phyloP scores from a whole-genome alignment of 2,888 invertebrate genomes.

The Caenorhabditis sinica region DNA sequence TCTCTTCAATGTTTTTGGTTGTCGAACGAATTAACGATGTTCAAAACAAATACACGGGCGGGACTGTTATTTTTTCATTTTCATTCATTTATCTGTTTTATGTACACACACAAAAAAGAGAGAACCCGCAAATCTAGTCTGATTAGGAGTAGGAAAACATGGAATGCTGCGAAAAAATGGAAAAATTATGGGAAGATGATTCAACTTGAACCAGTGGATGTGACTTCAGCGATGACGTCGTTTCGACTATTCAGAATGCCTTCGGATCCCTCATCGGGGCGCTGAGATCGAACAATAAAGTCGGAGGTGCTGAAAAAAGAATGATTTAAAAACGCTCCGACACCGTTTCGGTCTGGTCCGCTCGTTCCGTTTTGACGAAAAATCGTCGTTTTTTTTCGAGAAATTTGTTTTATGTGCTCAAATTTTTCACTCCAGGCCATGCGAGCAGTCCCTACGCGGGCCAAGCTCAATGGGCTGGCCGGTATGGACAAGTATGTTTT shows the following conservation, averaged over 20 bases:
- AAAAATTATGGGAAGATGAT: background rate
- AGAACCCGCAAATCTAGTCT: slow-evolving; percentile 31
- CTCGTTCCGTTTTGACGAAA: no score
- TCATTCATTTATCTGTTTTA: slow-evolving; percentile 22
- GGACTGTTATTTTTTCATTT: slow-evolving; percentile 2
- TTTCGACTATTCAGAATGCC: slow-evolving; percentile 63
- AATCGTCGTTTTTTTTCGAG: no score
- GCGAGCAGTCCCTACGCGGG: no score
- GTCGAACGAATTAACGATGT: slow-evolving; percentile 40
- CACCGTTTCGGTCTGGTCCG: no score
- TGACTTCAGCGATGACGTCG: slow-evolving; percentile 58
- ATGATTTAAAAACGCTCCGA: no score
- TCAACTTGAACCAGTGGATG: background rate
- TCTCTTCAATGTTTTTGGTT: slow-evolving; percentile 19
- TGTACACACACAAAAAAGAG: slow-evolving; percentile 6
- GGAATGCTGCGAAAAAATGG: background rate
- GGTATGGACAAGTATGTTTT: no score
- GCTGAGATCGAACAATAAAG: slow-evolving; percentile 35
- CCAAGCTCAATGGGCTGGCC: no score
- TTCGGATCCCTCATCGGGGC: slow-evolving; percentile 46
- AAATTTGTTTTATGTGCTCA: no score
- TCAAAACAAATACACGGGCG: slow-evolving; percentile 15
- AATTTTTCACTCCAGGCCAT: no score
- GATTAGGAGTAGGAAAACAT: slow-evolving; percentile 20
- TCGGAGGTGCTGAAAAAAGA: slow-evolving; percentile 43